phyloP scores from a whole-genome alignment of 2,888 invertebrate genomes.

The Eupithecia exiguata region DNA sequence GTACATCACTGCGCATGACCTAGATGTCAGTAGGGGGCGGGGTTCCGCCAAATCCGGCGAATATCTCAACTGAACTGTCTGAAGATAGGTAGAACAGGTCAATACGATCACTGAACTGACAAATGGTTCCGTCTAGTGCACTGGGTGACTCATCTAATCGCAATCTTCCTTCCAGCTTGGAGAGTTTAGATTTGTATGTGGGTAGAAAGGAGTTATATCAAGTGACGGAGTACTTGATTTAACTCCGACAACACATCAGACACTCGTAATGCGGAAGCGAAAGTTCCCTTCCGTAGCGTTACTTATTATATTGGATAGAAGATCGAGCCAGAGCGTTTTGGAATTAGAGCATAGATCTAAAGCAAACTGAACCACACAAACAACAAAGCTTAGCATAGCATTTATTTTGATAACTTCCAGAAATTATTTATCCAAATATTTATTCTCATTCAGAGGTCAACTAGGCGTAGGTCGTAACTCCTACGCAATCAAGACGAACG shows the following conservation, averaged over 20 bases:
- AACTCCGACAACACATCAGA: not conserved
- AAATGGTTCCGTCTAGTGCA: slow-evolving; percentile 46
- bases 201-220: slow-evolving; percentile 7
- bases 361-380: not conserved
- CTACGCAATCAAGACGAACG: slow-evolving; percentile 15
- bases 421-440: slow-evolving; percentile 8
- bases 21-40: slow-evolving; percentile 65
- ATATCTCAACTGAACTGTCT: slow-evolving; percentile 51
- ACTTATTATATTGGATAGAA: slow-evolving; percentile 11
- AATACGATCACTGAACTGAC: slow-evolving; percentile 48
- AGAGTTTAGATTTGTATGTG: slow-evolving; percentile 12
- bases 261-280: slow-evolving; percentile 20
- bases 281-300: slow-evolving; percentile 10
- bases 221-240: too few species aligned
- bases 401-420: not conserved
- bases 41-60: slow-evolving; percentile 59
- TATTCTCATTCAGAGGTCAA: slow-evolving; percentile 12
- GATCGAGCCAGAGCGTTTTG: slow-evolving; percentile 5
- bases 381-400: not conserved
- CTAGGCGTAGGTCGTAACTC: slow-evolving; percentile 24
- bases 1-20: slow-evolving; percentile 65
- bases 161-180: slow-evolving; percentile 30
- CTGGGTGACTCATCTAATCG: slow-evolving; percentile 37
- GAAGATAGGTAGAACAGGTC: slow-evolving; percentile 49
- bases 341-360: not conserved